Conservation (phyloP, 2,888 invertebrate species). For the Drepanosiphum platanoidis region DNA sequence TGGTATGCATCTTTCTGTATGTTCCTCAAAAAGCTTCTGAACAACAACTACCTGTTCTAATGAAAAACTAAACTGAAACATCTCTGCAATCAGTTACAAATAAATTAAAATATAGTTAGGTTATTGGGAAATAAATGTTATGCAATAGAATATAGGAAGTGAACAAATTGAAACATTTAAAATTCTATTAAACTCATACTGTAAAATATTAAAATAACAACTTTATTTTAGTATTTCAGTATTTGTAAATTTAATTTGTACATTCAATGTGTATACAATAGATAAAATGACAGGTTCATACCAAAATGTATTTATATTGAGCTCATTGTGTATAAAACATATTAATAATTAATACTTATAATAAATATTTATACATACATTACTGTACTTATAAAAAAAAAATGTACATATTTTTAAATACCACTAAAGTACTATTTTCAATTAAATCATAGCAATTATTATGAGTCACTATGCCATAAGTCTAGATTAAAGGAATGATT, state of each 20-base stretch:
- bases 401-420: background rate
- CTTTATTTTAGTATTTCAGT: no score
- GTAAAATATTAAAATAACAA: no score
- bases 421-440: background rate
- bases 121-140: no score
- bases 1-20: no score
- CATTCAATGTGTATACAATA: background rate
- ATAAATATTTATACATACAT: background rate
- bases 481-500: constrained; percentile 9
- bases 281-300: background rate
- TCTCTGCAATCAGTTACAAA: no score
- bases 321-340: background rate
- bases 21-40: no score
- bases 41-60: no score
- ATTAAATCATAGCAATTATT: background rate
- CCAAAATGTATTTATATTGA: background rate
- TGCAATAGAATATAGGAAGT: no score
- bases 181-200: no score
- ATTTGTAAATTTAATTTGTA: background rate
- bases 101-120: no score
- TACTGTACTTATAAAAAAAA: background rate
- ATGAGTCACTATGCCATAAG: background rate
- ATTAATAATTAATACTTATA: background rate
- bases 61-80: no score
- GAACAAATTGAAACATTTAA: no score